Evolutionary conservation across 2,113 vertebrate species (phyloP).

Genomic region (Odontesthes bonariensis): DNA sequence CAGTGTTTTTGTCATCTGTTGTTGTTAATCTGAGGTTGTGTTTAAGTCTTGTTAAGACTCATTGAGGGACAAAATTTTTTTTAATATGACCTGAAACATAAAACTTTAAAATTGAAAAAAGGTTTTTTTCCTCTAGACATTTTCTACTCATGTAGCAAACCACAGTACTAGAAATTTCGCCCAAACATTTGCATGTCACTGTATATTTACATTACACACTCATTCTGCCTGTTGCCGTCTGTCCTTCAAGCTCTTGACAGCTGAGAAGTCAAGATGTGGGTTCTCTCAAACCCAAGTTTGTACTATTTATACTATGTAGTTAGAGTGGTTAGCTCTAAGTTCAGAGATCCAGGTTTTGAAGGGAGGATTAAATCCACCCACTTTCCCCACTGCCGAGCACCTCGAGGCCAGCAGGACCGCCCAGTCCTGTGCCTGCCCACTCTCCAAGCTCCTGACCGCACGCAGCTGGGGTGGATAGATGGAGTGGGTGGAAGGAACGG

Average conservation of each 20-base stretch:
- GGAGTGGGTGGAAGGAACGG: constrained; percentile 37
- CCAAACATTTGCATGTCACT: neutral
- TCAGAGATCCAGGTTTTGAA: constrained; percentile 49
- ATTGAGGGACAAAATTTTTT: too few species aligned
- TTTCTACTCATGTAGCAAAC: neutral
- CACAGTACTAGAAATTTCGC: neutral
- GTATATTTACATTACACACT: constrained; percentile 14
- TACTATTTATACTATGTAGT: constrained; percentile 68
- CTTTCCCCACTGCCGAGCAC: constrained; percentile 34
- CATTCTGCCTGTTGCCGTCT: neutral
- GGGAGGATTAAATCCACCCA: constrained; percentile 51
- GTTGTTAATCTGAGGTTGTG: too few species aligned
- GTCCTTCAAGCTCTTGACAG: constrained; percentile 15
- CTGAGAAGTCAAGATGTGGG: constrained; percentile 49
- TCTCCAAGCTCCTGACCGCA: constrained; percentile 58
- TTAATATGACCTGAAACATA: too few species aligned
- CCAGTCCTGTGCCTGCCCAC: constrained; percentile 35
- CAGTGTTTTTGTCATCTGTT: too few species aligned
- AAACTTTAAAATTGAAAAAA: too few species aligned
- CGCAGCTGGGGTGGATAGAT: constrained; percentile 50
- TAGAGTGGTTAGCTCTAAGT: constrained; percentile 53
- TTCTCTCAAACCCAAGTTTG: constrained; percentile 48
- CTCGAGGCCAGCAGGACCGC: constrained; percentile 39
- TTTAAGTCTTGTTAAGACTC: too few species aligned
- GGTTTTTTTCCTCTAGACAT: neutral